phyloP scores from a whole-genome alignment of 2,113 vertebrate species.

The Okapia johnstoni region DNA sequence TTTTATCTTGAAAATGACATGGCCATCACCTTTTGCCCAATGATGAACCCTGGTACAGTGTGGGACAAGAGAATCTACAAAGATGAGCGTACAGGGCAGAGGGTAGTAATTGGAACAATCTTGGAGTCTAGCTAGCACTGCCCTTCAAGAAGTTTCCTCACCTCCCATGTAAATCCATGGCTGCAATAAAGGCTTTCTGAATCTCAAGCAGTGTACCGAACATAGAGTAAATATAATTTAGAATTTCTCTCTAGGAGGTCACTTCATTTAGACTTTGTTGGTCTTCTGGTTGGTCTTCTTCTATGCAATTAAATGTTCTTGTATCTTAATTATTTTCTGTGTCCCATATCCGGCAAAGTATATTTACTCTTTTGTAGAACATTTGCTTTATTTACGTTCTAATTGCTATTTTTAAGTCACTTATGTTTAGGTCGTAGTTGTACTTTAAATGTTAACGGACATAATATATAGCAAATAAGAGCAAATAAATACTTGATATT shows the following conservation, averaged over 20 bases:
- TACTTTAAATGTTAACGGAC: background rate
- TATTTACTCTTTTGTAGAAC: background rate
- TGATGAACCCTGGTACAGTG: background rate
- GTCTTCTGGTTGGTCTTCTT: background rate
- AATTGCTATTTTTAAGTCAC: slow-evolving; percentile 18
- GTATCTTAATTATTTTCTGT: background rate
- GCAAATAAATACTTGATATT: background rate
- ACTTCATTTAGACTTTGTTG: background rate
- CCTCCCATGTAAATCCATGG: background rate
- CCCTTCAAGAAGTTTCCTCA: background rate
- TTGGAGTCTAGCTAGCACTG: background rate
- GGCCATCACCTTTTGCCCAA: background rate
- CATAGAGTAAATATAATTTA: background rate
- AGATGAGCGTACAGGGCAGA: background rate
- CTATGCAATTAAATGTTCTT: background rate
- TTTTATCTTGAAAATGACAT: background rate
- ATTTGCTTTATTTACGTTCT: slow-evolving; percentile 10
- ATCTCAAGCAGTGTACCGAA: background rate
- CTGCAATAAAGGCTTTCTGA: background rate
- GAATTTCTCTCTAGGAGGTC: background rate
- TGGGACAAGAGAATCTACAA: background rate
- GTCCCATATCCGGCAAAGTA: background rate
- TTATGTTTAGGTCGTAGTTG: slow-evolving; percentile 31
- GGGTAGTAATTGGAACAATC: background rate
- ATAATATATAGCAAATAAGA: slow-evolving; percentile 22